Base-by-base conservation (phyloP, 2,888 invertebrate species). In the Napeogenes inachia region DNA sequence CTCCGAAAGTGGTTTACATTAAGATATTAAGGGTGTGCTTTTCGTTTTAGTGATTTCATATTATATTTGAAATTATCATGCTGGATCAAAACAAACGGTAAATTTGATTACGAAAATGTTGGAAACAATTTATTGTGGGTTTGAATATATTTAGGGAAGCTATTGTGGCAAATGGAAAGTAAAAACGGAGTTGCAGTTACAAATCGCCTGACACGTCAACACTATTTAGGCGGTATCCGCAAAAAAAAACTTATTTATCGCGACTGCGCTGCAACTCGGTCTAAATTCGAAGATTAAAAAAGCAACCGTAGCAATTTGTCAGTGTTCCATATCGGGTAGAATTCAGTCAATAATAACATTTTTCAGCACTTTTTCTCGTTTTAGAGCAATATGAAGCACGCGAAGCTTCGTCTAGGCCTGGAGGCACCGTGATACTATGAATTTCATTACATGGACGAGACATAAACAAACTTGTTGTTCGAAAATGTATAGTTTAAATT, bases 281-380 rank as follows among this genome's bases (percentile, higher is more conserved):
- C 68, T 69, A 70, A 73, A 73, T 76, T 77, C 74, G 74, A 50
- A 71, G 63, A 64, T 67, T 69, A 70, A 76, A 78, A 79, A 73
- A 79, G 84, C 82, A 85, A 80, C 82, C 75, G 75, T 80, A 81
- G 85, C 85, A 81, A 87, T 88, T 89, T 89, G 84, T 88, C 88
- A 88, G 85, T 78, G 80, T 81, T 78, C 80, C 79, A 77, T 81
- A 87, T 85, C 82, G 81, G 80, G 77, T 76, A 76, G 75, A 77
- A 79, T 76, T 84, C 79, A 87, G 84, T 85, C 87, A 82, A 88
- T 89, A 88, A 82, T 84, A 85, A 84, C 85, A 86, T 80, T 75
- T 78, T 79, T 75, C 72, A 69, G 70, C 67, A 72, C 59, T 75
- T 75, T 85, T 87, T 86, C 78, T 82, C 79, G 75, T 84, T 86